Evolutionary conservation across 2,888 invertebrate species (phyloP), one percentile per base, ranked within the genome.

Genomic region (Euclidia mi): DNA sequence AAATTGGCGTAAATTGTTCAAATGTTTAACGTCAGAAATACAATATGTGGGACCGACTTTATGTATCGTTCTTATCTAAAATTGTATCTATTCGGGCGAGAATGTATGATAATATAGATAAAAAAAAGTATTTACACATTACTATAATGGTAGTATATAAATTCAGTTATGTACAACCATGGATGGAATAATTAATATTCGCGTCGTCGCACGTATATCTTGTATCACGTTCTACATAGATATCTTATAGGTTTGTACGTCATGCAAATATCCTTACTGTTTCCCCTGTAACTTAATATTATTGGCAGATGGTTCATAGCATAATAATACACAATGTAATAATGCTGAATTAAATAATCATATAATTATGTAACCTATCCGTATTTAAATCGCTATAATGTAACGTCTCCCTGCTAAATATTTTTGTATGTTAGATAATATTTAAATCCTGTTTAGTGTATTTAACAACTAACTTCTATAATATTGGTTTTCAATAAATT

Each of bases 361-460:
- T 44, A 38, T 34, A 14, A 47, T 49, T 34, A 55, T 75, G 64
- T 71, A 47, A 46, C 32, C 11, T 56, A 31, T 57, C 56, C 45
- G 45, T 50, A 41, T 41, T 53, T 42, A 49, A 40, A 40, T 20
- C 40, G 44, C 28, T 51, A 11, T 46, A 25, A 52, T 76, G 62
- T 72, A 61, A 65, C 48, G 60, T 46, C 34, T 63, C 51, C 56
- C 69, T 48, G 52, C 46, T 44, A 72, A 61, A 60, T 44, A 59
- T 58, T 58, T 62, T 76, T 76, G 76, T 73, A 67, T 52, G 37
- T 60, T 70, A 70, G 59, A 53, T 56, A 40, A 46, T 69, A 60
- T 53, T 59, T 49, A 65, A 65, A 50, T 47, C 60, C 41, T 71
- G 69, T 65, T 56, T 73, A 70, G 71, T 70, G 44, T 69, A 55